These are phyloP conservation scores for Batillaria attramentaria DNA, from an alignment of 1,140 invertebrate genomes.

Conservation along the genomic window DNA sequence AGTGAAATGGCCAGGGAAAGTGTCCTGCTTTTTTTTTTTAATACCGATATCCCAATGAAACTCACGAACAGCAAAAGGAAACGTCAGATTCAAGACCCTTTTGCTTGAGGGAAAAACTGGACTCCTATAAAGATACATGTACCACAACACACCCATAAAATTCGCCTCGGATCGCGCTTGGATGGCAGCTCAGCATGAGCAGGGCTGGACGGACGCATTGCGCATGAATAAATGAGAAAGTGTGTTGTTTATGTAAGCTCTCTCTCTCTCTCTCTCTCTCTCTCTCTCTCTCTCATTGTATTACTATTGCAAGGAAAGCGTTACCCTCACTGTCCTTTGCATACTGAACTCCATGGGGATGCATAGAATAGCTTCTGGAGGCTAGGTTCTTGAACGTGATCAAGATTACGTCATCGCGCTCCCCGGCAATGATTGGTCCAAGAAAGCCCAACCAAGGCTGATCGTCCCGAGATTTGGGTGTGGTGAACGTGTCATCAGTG, in stretches of 20 bases:
- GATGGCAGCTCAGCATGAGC: not conserved
- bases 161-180: not conserved
- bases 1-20: too few relatives aligned
- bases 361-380: constrained; percentile 50
- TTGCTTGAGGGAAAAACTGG: too few relatives aligned
- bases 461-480: constrained; percentile 39
- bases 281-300: not conserved
- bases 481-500: constrained; percentile 53
- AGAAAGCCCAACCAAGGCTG: constrained; percentile 53
- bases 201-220: not conserved
- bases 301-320: not conserved
- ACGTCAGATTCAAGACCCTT: too few relatives aligned
- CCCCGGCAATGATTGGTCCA: constrained; percentile 57
- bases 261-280: not conserved
- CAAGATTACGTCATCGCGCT: constrained; percentile 55
- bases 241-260: not conserved
- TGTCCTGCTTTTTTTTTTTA: too few relatives aligned
- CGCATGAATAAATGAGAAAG: not conserved
- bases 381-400: constrained; percentile 59
- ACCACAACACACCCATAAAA: too few relatives aligned
- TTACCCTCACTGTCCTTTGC: constrained; percentile 48
- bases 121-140: too few relatives aligned
- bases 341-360: constrained; percentile 55
- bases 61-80: too few relatives aligned
- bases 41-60: too few relatives aligned